Evolutionary conservation across 2,113 vertebrate species (phyloP).

Genomic region (Pelecanus crispus): DNA sequence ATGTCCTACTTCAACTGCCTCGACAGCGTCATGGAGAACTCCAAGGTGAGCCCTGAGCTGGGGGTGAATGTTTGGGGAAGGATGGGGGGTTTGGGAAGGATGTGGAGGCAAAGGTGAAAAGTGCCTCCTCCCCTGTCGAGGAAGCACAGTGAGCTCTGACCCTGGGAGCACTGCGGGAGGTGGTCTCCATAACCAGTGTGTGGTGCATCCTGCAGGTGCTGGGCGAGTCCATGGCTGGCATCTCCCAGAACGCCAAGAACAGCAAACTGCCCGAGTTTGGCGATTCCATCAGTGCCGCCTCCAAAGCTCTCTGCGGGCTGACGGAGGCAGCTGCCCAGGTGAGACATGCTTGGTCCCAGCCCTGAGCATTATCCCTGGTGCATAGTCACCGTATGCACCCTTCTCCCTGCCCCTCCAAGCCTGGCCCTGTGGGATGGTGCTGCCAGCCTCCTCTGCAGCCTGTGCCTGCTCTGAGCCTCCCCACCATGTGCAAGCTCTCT

Average conservation of each 20-base stretch:
- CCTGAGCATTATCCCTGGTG: background rate
- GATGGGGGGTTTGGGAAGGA: background rate
- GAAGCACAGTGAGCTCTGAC: background rate
- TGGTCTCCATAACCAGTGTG: fast-evolving
- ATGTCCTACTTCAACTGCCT: constrained; percentile 96
- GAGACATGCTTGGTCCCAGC: background rate
- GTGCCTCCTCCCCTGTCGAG: background rate
- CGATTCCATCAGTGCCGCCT: constrained; percentile 87
- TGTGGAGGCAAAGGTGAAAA: background rate
- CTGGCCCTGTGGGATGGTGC: background rate
- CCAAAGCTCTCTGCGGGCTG: constrained; percentile 94
- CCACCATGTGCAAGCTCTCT: background rate
- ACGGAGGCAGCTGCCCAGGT: constrained; percentile 97
- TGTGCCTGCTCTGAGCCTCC: background rate
- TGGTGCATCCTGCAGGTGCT: constrained; percentile 77
- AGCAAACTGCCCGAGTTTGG: constrained; percentile 94
- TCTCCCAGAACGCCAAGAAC: constrained; percentile 97
- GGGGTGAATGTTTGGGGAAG: background rate
- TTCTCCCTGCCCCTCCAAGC: background rate
- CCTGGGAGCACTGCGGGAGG: fast-evolving
- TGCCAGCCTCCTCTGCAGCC: background rate
- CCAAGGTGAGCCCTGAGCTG: constrained; percentile 78
- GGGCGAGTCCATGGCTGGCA: constrained; percentile 96
- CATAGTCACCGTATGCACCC: no score
- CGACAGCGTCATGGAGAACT: constrained; percentile 99